Percentiles rank a stretch among this genome's conserved stretches.
phyloP scores from a whole-genome alignment of 1,140 invertebrate genomes.

The Sipha flava region DNA sequence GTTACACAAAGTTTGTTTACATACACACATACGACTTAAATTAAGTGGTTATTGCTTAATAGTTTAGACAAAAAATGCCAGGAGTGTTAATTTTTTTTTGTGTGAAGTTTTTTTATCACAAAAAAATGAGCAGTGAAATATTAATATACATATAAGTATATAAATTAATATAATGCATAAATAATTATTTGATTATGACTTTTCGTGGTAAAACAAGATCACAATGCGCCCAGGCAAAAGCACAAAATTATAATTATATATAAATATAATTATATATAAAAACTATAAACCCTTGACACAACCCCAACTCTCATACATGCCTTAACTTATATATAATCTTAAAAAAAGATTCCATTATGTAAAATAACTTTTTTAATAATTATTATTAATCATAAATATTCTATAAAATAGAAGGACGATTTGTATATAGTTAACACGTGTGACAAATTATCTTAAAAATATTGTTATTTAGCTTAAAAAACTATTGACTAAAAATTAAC shows the following conservation, averaged over 20 bases:
- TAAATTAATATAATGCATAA: not conserved
- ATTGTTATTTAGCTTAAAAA: constrained; percentile 25
- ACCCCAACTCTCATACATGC: not conserved
- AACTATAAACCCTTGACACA: not conserved
- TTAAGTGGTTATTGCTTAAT: constrained; percentile 3
- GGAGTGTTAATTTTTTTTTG: not conserved
- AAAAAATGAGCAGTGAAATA: constrained; percentile 5
- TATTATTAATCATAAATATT: constrained; percentile 4
- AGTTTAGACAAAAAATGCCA: constrained; percentile 10
- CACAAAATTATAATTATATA: not conserved
- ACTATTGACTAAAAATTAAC: constrained; percentile 31
- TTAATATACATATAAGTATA: not conserved
- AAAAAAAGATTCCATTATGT: constrained; percentile 21
- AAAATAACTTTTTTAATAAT: constrained; percentile 14
- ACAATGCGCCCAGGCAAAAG: not conserved
- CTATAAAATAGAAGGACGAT: constrained; percentile 30
- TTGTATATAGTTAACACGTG: constrained; percentile 25
- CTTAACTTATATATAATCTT: not conserved
- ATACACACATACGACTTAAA: not conserved
- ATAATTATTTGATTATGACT: constrained; percentile 14
- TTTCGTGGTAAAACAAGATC: constrained; percentile 8
- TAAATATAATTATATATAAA: not conserved
- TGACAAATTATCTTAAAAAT: constrained; percentile 30
- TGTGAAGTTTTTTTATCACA: not conserved
- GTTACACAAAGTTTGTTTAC: not conserved